Evolutionary conservation across 2,797 vertebrate species (phyloP), one percentile per base, ranked within the genome.

Genomic region (Brachyrhaphis roseni): DNA sequence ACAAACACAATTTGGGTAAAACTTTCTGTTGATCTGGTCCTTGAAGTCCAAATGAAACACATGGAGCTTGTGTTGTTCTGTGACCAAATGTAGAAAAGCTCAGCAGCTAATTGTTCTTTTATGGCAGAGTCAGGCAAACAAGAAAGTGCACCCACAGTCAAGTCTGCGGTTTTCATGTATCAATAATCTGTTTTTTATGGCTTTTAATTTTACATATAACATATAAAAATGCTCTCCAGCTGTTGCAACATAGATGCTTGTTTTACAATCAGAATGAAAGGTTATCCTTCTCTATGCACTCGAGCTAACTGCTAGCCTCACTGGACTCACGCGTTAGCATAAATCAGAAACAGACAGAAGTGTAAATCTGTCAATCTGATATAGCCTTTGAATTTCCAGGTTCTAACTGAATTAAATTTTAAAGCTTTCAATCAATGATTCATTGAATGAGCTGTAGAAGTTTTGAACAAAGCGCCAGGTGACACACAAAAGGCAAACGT

Each of bases 301-400:
- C 2, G 8, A 53, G 53, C 26, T 55, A 55, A n/a, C 26, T 55
- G 53, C 20, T 26, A 55, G 26, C 53, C 53, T n/a, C 53, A 13
- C 3, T 57, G 26, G 53, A 4, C 11, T n/a, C 20, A 11, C 1
- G 3, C 28, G 66, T 70, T 41, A 5, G 18, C 31, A 26, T n/a
- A 12, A 43, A n/a, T 43, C 39, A 70, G 66, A 70, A 5, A 20
- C 28, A 70, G 66, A 41, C 18, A 23, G 18, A 43, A 45, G 10
- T 6, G 39, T 76, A 45, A 77, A 75, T 73, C 62, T 80, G 68
- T 75, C 73, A 64, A 28, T 46, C 66, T 76, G 28, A 64, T 55
- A 55, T 59, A 77, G 77, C 78, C 78, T 81, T 83, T 72, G 31
- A 71, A 83, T 43, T 0, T 1, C 47, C 55, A 6, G 45, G 8